Base-by-base conservation (phyloP, 2,113 vertebrate genomes). In the Triplophysa dalaica region DNA sequence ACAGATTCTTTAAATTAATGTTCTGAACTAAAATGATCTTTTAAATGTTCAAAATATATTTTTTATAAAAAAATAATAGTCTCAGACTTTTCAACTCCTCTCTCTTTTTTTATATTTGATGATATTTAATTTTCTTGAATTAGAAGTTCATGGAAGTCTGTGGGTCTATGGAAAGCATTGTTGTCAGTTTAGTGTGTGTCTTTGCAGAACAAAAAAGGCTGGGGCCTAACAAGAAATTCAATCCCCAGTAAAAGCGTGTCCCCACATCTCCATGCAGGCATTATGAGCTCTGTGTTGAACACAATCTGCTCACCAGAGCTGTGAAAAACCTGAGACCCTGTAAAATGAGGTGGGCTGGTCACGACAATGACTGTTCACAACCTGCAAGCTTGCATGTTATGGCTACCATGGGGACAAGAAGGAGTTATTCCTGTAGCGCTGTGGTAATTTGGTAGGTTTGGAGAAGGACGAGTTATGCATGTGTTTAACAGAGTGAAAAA, bases 361-460 rank as follows among this genome's bases (percentile, higher is more conserved):
- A 84, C 74, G 62, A 5, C 19, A 67, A 73, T 68, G 67, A 65
- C 76, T 72, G 80, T 90, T 89, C 88, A 90, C 84, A 78, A 78
- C 29, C 77, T 78, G 65, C 83, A 85, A 62, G 77, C 76, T 83
- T 84, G 69, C 80, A 86, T 74, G 80, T 90, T 87, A 89, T 78
- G 72, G 87, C 87, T 84, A 83, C 87, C 83, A 86, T 85, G 90
- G 88, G 88, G 90, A 88, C 83, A 81, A 72, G 75, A 73, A 58
- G 26, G 81, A 78, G 65, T 64, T 69, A 78, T 78, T 70, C 68
- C 75, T 68, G 65, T 11, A 10, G 73, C 74, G 14, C 48, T 29
- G 43, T 41, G 38, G 76, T 78, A 75, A 80, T 75, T 81, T 66
- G 64, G 63, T 56, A 43, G 52, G 70, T 52, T 33, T 33, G 61